These are phyloP conservation scores for Agriopis aurantiaria DNA, from an alignment of 2,888 invertebrate species.

Conservation along the genomic window DNA sequence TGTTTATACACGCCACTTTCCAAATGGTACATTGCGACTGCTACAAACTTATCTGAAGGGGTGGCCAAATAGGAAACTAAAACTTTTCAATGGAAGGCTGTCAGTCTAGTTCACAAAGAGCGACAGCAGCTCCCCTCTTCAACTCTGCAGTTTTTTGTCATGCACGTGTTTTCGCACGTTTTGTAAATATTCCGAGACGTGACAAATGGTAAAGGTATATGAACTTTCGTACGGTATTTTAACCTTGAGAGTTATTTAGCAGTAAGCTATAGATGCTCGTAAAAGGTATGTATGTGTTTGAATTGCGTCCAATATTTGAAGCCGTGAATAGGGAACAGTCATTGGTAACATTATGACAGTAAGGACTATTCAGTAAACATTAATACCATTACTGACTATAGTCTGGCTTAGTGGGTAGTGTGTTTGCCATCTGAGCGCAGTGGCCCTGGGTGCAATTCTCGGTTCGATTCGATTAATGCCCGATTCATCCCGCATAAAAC, in stretches of 20 bases:
- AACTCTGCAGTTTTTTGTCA: background rate
- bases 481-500: no score
- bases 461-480: no score
- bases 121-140: no score
- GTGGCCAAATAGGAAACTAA: background rate
- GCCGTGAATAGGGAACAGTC: slow-evolving; percentile 22
- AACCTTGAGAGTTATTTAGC: slow-evolving; percentile 31
- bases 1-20: background rate
- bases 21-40: background rate
- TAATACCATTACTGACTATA: no score
- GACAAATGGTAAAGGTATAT: slow-evolving; percentile 28
- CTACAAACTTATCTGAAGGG: background rate
- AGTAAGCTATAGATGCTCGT: background rate
- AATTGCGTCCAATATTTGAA: slow-evolving; percentile 35
- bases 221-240: slow-evolving; percentile 35
- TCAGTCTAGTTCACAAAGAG: background rate
- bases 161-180: slow-evolving; percentile 28
- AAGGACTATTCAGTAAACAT: background rate
- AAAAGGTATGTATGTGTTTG: slow-evolving; percentile 1
- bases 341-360: slow-evolving; percentile 11
- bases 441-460: no score
- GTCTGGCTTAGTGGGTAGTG: no score
- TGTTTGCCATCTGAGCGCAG: no score
- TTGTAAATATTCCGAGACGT: slow-evolving; percentile 33
- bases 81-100: background rate